phyloP scores from a whole-genome alignment of 2,113 vertebrate genomes.

The Syngnathus scovelli region DNA sequence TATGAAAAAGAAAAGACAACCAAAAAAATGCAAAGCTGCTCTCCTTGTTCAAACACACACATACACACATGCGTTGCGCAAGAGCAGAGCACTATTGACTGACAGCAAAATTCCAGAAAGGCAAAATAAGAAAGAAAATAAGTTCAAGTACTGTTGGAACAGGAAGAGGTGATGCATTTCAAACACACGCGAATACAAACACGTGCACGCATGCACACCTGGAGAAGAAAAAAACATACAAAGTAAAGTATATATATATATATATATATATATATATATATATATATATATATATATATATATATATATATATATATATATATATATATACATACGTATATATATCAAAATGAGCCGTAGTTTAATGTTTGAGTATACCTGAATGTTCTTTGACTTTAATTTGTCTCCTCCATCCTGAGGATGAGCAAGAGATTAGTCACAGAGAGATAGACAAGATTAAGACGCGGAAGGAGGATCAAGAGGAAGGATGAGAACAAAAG shows the following conservation, averaged over 20 bases:
- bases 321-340: too few species aligned
- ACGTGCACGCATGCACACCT: not conserved
- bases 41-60: conserved; percentile 4
- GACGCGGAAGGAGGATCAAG: conserved; percentile 2
- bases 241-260: not conserved
- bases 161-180: not conserved
- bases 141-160: not conserved
- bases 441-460: conserved; percentile 1
- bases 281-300: not conserved
- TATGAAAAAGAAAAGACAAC: not conserved
- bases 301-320: too few species aligned
- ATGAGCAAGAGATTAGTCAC: conserved; percentile 2
- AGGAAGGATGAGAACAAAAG: not conserved
- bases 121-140: not conserved
- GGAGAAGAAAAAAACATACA: not conserved
- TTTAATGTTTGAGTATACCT: not conserved
- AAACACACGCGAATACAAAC: conserved; percentile 1
- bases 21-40: not conserved
- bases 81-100: not conserved
- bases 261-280: too few species aligned
- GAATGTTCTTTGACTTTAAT: conserved; percentile 4
- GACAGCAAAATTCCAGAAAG: not conserved
- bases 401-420: conserved; percentile 2
- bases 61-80: not conserved
- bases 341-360: not conserved